Percentiles rank a stretch among this genome's conserved stretches.
Conservation (phyloP, 2,797 vertebrate genomes). For the Schizopygopsis pylzovi region DNA sequence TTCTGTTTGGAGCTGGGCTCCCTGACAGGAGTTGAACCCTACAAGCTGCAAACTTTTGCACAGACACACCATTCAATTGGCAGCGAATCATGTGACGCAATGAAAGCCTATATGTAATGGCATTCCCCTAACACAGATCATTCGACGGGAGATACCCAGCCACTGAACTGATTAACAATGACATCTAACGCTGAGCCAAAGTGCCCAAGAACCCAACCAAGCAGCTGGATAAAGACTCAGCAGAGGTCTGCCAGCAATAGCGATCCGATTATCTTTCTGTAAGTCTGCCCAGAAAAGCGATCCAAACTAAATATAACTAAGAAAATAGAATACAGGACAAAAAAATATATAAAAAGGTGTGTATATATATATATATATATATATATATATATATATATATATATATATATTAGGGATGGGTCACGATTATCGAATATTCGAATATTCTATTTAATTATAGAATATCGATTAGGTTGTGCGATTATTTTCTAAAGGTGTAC, state of each 20-base stretch:
- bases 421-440: too few relatives aligned
- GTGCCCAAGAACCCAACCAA: slow-evolving; percentile 70
- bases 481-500: too few relatives aligned
- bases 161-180: slow-evolving; percentile 76
- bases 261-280: slow-evolving; percentile 69
- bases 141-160: slow-evolving; percentile 40
- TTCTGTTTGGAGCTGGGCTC: slow-evolving; percentile 67
- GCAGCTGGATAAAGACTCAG: slow-evolving; percentile 74
- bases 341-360: slow-evolving; percentile 83
- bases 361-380: slow-evolving; percentile 84
- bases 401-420: too few relatives aligned
- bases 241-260: slow-evolving; percentile 68
- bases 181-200: slow-evolving; percentile 76
- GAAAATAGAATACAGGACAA: slow-evolving; percentile 79
- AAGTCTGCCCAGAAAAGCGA: slow-evolving; percentile 76
- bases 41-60: slow-evolving; percentile 80
- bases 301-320: slow-evolving; percentile 66
- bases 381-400: too few relatives aligned
- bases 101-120: slow-evolving; percentile 70
- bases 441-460: too few relatives aligned
- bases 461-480: too few relatives aligned
- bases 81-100: slow-evolving; percentile 66
- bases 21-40: slow-evolving; percentile 68
- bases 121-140: slow-evolving; percentile 67
- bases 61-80: slow-evolving; percentile 71